Evolutionary conservation across 2,113 vertebrate species (phyloP).

Genomic region (Perca fluviatilis): DNA sequence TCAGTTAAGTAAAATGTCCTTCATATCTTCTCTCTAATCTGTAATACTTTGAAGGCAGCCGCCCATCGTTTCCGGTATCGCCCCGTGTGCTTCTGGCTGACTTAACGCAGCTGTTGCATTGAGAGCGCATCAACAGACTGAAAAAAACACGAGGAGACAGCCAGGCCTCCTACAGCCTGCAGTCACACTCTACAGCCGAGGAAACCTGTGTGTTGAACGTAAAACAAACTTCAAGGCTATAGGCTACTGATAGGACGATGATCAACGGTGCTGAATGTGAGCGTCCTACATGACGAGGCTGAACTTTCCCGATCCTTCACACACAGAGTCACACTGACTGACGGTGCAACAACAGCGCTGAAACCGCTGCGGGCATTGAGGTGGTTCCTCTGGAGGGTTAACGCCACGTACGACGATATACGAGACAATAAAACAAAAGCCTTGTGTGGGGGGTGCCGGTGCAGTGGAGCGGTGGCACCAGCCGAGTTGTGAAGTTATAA

Average conservation of each 20-base stretch:
- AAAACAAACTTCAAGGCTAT: background rate
- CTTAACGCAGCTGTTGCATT: constrained; percentile 18
- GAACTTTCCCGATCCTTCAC: constrained; percentile 26
- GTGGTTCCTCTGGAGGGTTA: background rate
- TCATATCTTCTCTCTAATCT: background rate
- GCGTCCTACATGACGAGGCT: background rate
- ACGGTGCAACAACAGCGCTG: background rate
- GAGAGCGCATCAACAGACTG: background rate
- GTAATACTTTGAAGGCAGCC: constrained; percentile 18
- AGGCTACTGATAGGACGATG: background rate
- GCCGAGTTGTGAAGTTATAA: background rate
- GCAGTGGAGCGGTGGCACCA: background rate
- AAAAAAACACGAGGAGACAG: constrained; percentile 1
- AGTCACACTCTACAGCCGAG: background rate
- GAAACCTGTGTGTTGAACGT: background rate
- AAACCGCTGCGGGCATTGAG: background rate
- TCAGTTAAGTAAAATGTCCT: background rate
- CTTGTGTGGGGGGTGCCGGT: too few species aligned
- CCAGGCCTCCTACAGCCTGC: background rate
- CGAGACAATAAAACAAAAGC: background rate
- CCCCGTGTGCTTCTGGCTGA: background rate
- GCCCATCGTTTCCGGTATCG: constrained; percentile 37
- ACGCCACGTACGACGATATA: constrained; percentile 16
- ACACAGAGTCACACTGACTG: background rate
- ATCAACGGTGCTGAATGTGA: background rate